These are phyloP conservation scores for Leucozona laternaria DNA, from an alignment of 2,888 invertebrate species.

Conservation along the genomic window DNA sequence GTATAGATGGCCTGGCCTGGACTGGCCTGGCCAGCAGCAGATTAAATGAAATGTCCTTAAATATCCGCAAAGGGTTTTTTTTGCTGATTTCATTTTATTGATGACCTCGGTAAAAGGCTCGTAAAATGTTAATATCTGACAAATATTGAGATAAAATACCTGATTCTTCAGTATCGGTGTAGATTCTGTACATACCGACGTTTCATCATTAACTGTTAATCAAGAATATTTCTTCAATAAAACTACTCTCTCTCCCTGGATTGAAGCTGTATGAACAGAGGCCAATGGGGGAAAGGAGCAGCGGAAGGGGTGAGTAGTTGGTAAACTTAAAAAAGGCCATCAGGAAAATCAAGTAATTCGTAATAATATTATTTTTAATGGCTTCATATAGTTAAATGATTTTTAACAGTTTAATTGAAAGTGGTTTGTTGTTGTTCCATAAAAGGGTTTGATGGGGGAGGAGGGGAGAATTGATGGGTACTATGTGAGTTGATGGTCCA, in stretches of 20 bases:
- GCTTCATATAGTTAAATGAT: slow-evolving; percentile 67
- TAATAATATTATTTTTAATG: slow-evolving; percentile 70
- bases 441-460: too few relatives aligned
- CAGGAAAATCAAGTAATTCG: slow-evolving; percentile 32
- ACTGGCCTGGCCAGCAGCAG: slow-evolving; percentile 30
- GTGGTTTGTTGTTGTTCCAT: slow-evolving; percentile 28
- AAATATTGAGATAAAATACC: slow-evolving; percentile 66
- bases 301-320: neutral
- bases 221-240: slow-evolving; percentile 26
- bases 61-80: neutral
- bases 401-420: slow-evolving; percentile 72
- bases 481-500: neutral
- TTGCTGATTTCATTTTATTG: slow-evolving; percentile 22
- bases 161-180: neutral
- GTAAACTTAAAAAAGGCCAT: slow-evolving; percentile 3
- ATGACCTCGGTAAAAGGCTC: slow-evolving; percentile 57
- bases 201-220: slow-evolving; percentile 54
- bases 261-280: neutral
- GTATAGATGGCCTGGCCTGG: neutral
- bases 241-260: neutral
- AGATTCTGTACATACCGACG: slow-evolving; percentile 5
- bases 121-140: slow-evolving; percentile 65
- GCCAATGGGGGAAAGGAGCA: neutral
- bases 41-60: slow-evolving; percentile 35
- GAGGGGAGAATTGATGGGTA: neutral